Evolutionary conservation across 2,888 invertebrate genomes (phyloP).

Genomic region (Lacanobia wlatinum): DNA sequence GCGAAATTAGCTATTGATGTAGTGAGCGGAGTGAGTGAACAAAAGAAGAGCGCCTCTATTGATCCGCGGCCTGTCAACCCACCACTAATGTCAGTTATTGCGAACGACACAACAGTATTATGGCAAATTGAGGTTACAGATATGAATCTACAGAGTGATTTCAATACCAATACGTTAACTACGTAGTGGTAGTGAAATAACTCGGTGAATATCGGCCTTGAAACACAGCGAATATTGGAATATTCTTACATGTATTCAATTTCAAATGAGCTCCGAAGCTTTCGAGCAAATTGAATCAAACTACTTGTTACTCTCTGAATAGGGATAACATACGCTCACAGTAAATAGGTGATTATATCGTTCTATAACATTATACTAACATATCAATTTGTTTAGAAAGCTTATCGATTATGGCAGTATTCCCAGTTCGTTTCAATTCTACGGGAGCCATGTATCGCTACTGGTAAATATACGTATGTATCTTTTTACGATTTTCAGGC

Average conservation of each 20-base stretch:
- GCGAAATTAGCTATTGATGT: conserved; percentile 56
- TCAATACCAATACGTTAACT: background rate
- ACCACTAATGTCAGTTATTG: conserved; percentile 45
- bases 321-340: conserved; percentile 3
- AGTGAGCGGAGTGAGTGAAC: conserved; percentile 43
- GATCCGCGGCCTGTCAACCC: conserved; percentile 30
- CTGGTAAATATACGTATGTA: background rate
- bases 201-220: background rate
- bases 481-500: background rate
- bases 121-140: conserved; percentile 12
- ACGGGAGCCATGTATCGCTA: background rate
- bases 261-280: conserved; percentile 26
- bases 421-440: background rate
- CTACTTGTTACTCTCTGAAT: background rate
- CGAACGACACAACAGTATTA: conserved; percentile 33
- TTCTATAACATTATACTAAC: conserved; percentile 8
- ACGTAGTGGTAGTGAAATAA: too few species aligned
- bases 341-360: conserved; percentile 20
- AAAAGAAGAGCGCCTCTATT: conserved; percentile 53
- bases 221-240: conserved; percentile 16
- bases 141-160: background rate
- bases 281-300: conserved; percentile 27
- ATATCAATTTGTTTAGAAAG: conserved; percentile 24
- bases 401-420: background rate
- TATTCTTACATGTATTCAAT: conserved; percentile 22